phyloP scores from a whole-genome alignment of 2,113 vertebrate genomes.

The Onychostruthus taczanowskii region DNA sequence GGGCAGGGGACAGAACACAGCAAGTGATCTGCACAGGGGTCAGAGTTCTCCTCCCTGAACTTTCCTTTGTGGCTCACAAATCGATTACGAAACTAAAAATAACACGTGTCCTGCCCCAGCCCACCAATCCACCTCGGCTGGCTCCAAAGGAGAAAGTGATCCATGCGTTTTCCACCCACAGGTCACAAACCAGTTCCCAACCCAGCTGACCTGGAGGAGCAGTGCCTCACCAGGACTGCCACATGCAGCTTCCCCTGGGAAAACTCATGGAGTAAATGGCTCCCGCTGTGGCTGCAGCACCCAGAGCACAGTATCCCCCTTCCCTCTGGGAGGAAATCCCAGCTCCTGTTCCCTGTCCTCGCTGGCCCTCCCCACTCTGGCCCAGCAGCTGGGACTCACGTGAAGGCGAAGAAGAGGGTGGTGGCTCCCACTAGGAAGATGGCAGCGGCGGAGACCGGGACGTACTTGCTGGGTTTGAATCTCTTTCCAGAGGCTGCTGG shows the following conservation, averaged over 20 bases:
- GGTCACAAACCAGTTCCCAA: neutral
- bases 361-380: neutral
- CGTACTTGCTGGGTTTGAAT: constrained; percentile 95
- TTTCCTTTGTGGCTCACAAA: neutral
- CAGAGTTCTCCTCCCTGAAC: neutral
- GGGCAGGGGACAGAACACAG: neutral
- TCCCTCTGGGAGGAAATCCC: fast-evolving
- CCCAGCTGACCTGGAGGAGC: neutral
- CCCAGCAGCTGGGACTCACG: constrained; percentile 80
- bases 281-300: neutral
- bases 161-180: neutral
- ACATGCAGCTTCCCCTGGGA: neutral
- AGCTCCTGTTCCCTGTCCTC: neutral
- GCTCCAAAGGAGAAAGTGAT: neutral
- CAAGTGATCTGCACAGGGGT: fast-evolving
- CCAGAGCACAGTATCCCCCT: neutral
- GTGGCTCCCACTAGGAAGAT: constrained; percentile 94
- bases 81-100: neutral
- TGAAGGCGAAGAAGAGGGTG: constrained; percentile 96
- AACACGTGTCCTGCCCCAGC: neutral
- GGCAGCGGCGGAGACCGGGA: constrained; percentile 93
- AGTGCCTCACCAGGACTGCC: neutral
- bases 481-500: constrained; percentile 83
- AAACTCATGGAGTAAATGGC: neutral
- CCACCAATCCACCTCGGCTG: neutral